These are phyloP conservation scores for Ranitomeya imitator DNA, from an alignment of 2,113 vertebrate genomes.

Conservation along the genomic window DNA sequence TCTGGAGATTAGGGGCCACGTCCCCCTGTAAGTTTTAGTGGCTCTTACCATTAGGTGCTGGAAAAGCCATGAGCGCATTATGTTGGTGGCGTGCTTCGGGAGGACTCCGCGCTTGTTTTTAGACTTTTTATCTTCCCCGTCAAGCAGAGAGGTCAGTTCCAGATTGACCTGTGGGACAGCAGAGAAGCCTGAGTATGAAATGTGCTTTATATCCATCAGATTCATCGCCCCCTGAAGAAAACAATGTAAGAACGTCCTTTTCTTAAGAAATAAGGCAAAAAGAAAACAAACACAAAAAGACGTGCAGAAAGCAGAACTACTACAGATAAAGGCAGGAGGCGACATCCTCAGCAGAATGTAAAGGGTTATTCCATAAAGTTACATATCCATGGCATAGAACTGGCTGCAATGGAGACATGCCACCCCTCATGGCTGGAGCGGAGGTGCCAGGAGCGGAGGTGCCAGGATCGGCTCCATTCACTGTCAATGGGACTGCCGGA, in stretches of 20 bases:
- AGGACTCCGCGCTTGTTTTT: conserved; percentile 97
- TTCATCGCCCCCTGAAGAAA: conserved; percentile 1
- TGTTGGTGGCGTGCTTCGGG: conserved; percentile 98
- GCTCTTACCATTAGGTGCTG: conserved; percentile 97
- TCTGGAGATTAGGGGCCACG: neutral
- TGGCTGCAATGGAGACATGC: no score
- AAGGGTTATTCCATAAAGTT: neutral
- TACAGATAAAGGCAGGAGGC: neutral
- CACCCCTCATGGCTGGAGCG: no score
- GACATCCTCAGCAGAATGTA: no score
- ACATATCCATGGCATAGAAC: no score
- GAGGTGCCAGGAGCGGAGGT: no score
- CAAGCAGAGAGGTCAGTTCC: conserved; percentile 93
- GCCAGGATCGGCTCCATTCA: no score
- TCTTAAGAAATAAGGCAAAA: neutral
- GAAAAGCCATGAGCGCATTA: conserved; percentile 99
- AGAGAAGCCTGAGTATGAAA: conserved; percentile 65
- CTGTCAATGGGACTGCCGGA: no score
- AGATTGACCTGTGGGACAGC: conserved; percentile 85
- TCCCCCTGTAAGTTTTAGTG: neutral
- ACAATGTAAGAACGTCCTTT: neutral
- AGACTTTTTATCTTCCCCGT: conserved; percentile 96
- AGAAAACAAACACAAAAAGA: neutral
- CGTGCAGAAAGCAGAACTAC: neutral
- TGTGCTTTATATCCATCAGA: conserved; percentile 45